phyloP scores from a whole-genome alignment of 2,797 vertebrate genomes.

The Peromyscus aztecus region DNA sequence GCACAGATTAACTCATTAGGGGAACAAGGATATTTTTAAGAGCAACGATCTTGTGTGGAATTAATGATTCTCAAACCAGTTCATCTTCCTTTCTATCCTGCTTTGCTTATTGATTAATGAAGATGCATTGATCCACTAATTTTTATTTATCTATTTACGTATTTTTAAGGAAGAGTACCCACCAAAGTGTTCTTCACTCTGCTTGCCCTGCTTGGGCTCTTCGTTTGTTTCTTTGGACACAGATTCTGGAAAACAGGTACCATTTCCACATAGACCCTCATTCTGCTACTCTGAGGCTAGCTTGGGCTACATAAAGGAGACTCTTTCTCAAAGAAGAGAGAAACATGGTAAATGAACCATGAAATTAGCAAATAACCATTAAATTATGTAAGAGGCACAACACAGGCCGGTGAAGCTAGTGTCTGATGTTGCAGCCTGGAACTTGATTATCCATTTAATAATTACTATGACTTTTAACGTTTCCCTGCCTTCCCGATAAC shows the following conservation, averaged over 20 bases:
- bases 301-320: background rate
- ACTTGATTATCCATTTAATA: background rate
- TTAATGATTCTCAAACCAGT: background rate
- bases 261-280: background rate
- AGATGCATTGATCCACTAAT: constrained; percentile 12
- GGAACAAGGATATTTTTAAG: background rate
- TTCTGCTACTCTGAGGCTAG: background rate
- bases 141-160: constrained; percentile 28
- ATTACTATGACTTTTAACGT: background rate
- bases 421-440: background rate
- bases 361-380: background rate
- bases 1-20: background rate
- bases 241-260: constrained; percentile 97
- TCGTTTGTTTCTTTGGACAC: constrained; percentile 96
- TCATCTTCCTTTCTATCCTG: background rate
- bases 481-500: background rate
- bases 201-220: constrained; percentile 93
- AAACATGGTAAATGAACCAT: background rate
- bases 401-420: background rate
- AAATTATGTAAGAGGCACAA: background rate
- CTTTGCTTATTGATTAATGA: background rate
- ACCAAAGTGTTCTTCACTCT: constrained; percentile 95
- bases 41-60: background rate
- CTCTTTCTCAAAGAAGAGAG: background rate
- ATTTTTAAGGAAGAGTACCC: constrained; percentile 91